phyloP scores from a whole-genome alignment of 2,113 vertebrate species.

The Gymnocephalus cernua region DNA sequence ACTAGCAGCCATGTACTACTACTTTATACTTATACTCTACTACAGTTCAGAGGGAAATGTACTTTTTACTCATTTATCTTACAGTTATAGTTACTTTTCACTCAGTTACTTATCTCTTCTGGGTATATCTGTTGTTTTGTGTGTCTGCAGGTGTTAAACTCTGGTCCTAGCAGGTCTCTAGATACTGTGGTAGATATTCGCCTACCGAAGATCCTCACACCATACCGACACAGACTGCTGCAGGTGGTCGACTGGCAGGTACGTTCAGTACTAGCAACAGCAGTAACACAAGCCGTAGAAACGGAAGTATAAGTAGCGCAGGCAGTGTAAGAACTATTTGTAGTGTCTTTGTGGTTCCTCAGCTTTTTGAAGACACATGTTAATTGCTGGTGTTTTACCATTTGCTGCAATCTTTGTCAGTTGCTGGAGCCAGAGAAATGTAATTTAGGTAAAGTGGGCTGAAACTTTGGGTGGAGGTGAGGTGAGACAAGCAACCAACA shows the following conservation, averaged over 20 bases:
- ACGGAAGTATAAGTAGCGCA: background rate
- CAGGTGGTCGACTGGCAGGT: conserved; percentile 90
- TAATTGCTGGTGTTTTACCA: background rate
- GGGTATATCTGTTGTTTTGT: conserved; percentile 10
- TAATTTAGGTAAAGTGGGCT: no score
- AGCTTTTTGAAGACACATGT: conserved; percentile 8
- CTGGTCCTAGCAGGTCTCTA: conserved; percentile 89
- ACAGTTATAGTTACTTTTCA: background rate
- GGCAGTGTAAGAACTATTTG: background rate
- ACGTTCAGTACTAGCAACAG: conserved; percentile 10
- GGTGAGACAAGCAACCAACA: no score
- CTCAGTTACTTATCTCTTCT: background rate
- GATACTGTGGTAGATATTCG: conserved; percentile 86
- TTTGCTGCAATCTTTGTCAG: background rate
- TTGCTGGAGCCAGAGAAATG: background rate
- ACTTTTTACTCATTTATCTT: background rate
- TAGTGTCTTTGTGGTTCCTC: background rate
- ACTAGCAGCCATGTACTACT: background rate
- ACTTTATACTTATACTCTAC: background rate
- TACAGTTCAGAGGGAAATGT: background rate
- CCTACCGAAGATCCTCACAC: conserved; percentile 89
- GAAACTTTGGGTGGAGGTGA: no score
- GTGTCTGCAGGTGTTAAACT: conserved; percentile 89
- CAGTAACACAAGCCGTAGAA: background rate
- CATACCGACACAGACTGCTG: conserved; percentile 85